Conservation (phyloP, 2,888 invertebrate genomes). For the Unio pictorum region DNA sequence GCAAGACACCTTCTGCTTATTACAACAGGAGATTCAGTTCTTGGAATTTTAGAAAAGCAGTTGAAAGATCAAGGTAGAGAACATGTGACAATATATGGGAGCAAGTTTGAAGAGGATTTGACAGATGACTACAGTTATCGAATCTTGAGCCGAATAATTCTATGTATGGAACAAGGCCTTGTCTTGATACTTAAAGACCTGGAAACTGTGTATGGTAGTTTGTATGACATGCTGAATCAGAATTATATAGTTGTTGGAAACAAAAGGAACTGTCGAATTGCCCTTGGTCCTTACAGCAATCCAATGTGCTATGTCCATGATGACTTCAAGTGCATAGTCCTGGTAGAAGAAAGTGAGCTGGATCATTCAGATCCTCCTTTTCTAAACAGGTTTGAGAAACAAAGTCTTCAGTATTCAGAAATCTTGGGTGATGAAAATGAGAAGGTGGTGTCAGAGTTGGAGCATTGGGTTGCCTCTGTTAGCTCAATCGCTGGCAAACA, state of each 20-base stretch:
- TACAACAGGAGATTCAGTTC: conserved; percentile 41
- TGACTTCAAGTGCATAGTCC: conserved; percentile 49
- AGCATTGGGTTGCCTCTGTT: conserved; percentile 12
- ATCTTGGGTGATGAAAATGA: conserved; percentile 19
- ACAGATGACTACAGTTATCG: conserved; percentile 53
- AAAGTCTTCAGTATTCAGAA: conserved; percentile 48
- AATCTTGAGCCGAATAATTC: conserved; percentile 47
- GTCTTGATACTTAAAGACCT: conserved; percentile 48
- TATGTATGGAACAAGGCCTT: conserved; percentile 54
- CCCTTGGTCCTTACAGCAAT: conserved; percentile 50
- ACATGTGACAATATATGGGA: conserved; percentile 40
- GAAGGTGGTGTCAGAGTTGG: conserved; percentile 12
- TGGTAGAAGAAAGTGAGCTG: conserved; percentile 42
- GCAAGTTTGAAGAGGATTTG: conserved; percentile 51
- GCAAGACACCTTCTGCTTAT: conserved; percentile 48
- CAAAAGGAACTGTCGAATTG: conserved; percentile 48
- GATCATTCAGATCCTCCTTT: conserved; percentile 50
- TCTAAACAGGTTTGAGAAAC: conserved; percentile 60
- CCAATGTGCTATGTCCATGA: conserved; percentile 52
- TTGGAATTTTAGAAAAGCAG: conserved; percentile 35
- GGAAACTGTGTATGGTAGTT: conserved; percentile 49
- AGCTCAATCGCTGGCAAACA: conserved; percentile 3
- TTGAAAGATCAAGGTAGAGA: conserved; percentile 24
- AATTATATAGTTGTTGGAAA: conserved; percentile 47
- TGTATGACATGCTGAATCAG: conserved; percentile 57